These are phyloP conservation scores for Spodoptera frugiperda DNA, from an alignment of 1,140 invertebrate species.

Conservation along the genomic window DNA sequence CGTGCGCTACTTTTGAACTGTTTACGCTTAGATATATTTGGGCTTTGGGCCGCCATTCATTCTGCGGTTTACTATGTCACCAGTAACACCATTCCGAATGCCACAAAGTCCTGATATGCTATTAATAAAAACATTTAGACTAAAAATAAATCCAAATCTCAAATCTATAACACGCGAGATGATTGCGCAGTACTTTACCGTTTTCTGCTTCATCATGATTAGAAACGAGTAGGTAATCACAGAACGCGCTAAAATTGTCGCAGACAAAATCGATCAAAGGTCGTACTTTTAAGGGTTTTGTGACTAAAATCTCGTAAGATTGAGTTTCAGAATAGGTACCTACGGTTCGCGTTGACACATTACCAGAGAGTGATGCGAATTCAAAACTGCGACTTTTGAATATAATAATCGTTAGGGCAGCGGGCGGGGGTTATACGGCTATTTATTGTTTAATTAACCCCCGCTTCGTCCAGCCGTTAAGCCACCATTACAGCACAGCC, in stretches of 20 bases:
- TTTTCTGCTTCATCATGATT: no score
- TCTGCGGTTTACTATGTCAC: not conserved
- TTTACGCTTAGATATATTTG: not conserved
- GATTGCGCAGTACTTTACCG: no score
- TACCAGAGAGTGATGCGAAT: constrained; percentile 84
- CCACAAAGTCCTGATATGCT: no score
- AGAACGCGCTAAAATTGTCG: not conserved
- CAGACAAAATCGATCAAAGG: constrained; percentile 1
- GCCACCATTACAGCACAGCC: constrained; percentile 59
- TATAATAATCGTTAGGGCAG: constrained; percentile 79
- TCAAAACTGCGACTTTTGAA: constrained; percentile 81
- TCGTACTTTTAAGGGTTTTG: not conserved
- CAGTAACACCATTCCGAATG: not conserved
- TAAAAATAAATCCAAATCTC: no score
- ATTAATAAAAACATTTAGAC: no score
- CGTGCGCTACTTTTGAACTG: not conserved
- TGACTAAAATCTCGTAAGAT: constrained; percentile 14
- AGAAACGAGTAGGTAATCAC: no score
- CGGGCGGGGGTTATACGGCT: constrained; percentile 56
- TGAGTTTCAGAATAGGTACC: constrained; percentile 68
- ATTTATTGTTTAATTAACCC: constrained; percentile 85
- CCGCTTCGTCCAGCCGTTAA: constrained; percentile 59
- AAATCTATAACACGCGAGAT: no score
- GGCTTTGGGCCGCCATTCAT: not conserved
- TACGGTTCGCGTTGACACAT: constrained; percentile 75